Percentiles rank a stretch among this genome's conserved stretches.
Conservation (phyloP, 2,888 invertebrate species). For the Perizoma affinitatum region DNA sequence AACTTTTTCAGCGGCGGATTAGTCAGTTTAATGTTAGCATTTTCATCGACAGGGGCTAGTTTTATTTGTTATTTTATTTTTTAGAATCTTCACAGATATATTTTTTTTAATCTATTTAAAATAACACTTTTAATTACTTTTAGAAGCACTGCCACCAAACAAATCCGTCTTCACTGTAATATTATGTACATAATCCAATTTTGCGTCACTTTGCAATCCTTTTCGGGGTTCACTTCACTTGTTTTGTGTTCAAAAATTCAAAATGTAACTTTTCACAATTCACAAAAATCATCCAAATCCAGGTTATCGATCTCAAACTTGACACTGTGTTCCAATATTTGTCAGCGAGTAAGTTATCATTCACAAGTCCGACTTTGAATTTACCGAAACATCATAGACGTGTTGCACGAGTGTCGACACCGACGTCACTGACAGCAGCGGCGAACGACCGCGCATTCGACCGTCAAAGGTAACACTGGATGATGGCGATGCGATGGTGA, state of each 20-base stretch:
- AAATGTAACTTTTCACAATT: slow-evolving; percentile 75
- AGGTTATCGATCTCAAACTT: slow-evolving; percentile 75
- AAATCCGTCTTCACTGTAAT: slow-evolving; percentile 57
- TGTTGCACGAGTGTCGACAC: slow-evolving; percentile 82
- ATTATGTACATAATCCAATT: slow-evolving; percentile 67
- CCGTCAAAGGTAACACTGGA: slow-evolving; percentile 87
- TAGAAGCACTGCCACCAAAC: slow-evolving; percentile 62
- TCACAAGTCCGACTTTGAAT: slow-evolving; percentile 79
- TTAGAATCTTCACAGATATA: neutral
- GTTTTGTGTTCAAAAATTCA: slow-evolving; percentile 55
- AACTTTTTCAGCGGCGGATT: slow-evolving; percentile 68
- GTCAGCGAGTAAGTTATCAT: slow-evolving; percentile 83
- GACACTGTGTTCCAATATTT: slow-evolving; percentile 89
- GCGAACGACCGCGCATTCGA: slow-evolving; percentile 79
- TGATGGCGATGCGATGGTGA: slow-evolving; percentile 75
- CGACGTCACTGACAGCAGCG: slow-evolving; percentile 81
- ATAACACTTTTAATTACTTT: slow-evolving; percentile 62
- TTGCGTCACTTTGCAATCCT: slow-evolving; percentile 74
- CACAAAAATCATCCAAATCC: slow-evolving; percentile 76
- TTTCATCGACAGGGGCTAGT: slow-evolving; percentile 51
- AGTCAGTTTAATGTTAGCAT: slow-evolving; percentile 49
- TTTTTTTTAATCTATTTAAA: slow-evolving; percentile 6
- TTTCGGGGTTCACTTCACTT: slow-evolving; percentile 74
- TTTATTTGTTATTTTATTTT: neutral
- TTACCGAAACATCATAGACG: slow-evolving; percentile 82